Base-by-base conservation (phyloP, 1,140 invertebrate genomes). In the Drosophila tropicalis region DNA sequence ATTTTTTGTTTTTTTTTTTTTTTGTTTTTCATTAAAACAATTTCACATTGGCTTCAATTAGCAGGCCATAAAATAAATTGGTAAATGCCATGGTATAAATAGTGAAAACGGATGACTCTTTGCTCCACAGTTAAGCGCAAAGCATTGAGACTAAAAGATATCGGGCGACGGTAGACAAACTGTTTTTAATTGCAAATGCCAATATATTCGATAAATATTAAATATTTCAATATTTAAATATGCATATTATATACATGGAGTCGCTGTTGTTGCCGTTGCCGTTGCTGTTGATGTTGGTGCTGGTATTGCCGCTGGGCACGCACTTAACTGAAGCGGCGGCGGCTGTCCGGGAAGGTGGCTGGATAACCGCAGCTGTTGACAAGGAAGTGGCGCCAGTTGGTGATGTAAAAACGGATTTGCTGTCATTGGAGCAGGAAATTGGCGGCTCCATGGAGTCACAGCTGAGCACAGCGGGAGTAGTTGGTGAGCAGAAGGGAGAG, bases 351-450 rank as follows among this genome's bases (percentile, higher is more conserved):
- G 19, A 47, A 51, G 44, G 44, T 60, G 57, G 54, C 73, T 57
- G 36, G 69, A 57, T 44, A 40, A 66, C 19, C 63, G 63, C 76
- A 76, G 68, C 83, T 89, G 83, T 72, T 89, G 83, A 87, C 83
- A 86, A 87, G 83, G 83, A 86, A 79, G 83, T 83, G 76, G 84
- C 84, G 69, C 79, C 83, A 86, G 83, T 76, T 86, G 83, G 79
- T 76, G 84, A 69, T 86, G 79, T 80, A 67, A 83, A 87, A 86
- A 77, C 83, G 83, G 83, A 86, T 86, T 73, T 86, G 67, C 83
- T 79, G 83, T 89, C 83, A 86, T 89, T 86, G 70, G 65, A 86
- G 84, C 83, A 87, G 83, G 83, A 86, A 86, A 86, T 86, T 86
- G 83, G 79, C 79, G 84, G 84, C 83, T 79, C 73, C 70, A 60